Percentiles rank a stretch among this genome's conserved stretches.
phyloP scores from a whole-genome alignment of 2,113 vertebrate genomes.

The Muntiacus muntjak region DNA sequence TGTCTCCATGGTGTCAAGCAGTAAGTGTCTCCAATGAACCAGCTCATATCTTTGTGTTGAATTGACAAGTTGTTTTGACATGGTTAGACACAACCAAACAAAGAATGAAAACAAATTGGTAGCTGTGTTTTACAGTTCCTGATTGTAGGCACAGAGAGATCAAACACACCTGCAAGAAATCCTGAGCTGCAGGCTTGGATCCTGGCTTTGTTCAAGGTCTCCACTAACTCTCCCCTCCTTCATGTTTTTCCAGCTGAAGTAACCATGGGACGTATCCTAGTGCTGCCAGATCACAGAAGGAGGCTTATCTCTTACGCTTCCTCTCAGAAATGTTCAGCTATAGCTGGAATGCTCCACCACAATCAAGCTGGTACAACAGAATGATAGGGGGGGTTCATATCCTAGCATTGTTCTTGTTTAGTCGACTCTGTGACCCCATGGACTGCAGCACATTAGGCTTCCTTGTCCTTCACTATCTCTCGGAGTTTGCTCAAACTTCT shows the following conservation, averaged over 20 bases:
- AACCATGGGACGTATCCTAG: accelerated
- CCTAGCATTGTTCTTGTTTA: neutral
- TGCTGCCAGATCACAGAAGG: neutral
- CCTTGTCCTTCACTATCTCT: neutral
- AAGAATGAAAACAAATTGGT: conserved; percentile 20
- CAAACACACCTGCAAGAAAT: conserved; percentile 39
- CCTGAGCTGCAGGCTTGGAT: neutral
- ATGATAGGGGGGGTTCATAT: neutral
- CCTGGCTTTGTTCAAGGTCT: neutral
- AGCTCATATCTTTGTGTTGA: conserved; percentile 6
- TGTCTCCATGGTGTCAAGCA: neutral
- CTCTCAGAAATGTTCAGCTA: neutral
- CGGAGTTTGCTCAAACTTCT: neutral
- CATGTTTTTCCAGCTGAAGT: neutral
- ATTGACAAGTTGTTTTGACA: conserved; percentile 44
- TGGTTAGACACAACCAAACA: conserved; percentile 22
- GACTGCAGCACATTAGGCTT: neutral
- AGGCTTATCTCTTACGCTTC: neutral
- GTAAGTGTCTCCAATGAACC: conserved; percentile 1
- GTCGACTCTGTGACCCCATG: neutral
- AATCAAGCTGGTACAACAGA: neutral
- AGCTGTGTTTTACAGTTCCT: neutral
- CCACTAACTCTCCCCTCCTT: neutral
- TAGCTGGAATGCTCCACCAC: neutral
- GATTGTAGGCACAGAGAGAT: neutral